A percentile compares a stretch with the other conserved stretches of the same genome.
phyloP scores from a whole-genome alignment of 2,797 vertebrate species.

The Perodicticus potto region DNA sequence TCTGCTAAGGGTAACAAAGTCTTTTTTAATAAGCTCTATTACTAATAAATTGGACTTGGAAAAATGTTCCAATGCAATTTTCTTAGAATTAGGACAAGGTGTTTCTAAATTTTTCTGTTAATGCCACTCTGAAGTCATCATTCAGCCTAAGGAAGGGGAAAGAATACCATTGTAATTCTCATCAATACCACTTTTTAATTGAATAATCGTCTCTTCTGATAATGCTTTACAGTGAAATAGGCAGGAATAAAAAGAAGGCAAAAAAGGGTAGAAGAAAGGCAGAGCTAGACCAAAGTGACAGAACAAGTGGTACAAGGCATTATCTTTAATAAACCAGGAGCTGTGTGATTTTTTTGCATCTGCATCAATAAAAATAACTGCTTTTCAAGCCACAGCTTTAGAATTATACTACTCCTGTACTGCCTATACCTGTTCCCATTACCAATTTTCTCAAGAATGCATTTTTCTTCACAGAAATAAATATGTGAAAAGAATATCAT shows the following conservation, averaged over 20 bases:
- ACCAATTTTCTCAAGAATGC: not conserved
- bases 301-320: not conserved
- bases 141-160: conserved; percentile 40
- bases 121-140: not conserved
- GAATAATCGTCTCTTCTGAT: not conserved
- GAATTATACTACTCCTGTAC: not conserved
- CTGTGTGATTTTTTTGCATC: not conserved
- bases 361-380: not conserved
- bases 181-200: not conserved
- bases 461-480: conserved; percentile 49
- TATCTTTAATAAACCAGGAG: not conserved
- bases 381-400: not conserved
- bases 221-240: conserved; percentile 16
- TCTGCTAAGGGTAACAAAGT: not conserved
- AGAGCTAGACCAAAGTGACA: not conserved
- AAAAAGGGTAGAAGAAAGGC: not conserved
- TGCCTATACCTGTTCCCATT: not conserved
- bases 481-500: not conserved
- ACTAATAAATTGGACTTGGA: conserved; percentile 13
- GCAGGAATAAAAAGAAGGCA: not conserved
- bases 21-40: conserved; percentile 6
- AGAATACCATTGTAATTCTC: not conserved
- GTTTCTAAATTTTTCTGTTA: not conserved
- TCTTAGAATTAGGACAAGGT: not conserved
- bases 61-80: conserved; percentile 53